phyloP scores from a whole-genome alignment of 2,113 vertebrate genomes.

The Siniperca chuatsi region DNA sequence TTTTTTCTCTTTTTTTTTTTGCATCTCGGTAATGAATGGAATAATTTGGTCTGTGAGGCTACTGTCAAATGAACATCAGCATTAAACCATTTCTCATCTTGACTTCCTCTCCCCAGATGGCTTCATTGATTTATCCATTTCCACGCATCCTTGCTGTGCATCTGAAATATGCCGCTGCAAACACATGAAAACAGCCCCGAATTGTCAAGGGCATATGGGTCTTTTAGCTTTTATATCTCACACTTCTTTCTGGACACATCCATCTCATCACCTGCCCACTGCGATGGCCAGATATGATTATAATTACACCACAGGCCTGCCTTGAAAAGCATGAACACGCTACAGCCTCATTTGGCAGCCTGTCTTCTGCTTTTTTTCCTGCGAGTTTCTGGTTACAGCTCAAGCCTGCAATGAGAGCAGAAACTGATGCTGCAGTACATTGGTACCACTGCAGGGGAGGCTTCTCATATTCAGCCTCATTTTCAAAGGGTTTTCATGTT shows the following conservation, averaged over 20 bases:
- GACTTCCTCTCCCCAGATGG: conserved; percentile 77
- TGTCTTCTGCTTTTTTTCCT: neutral
- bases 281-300: conserved; percentile 51
- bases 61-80: conserved; percentile 68
- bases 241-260: conserved; percentile 33
- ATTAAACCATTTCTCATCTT: conserved; percentile 70
- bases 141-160: conserved; percentile 65
- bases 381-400: conserved; percentile 51
- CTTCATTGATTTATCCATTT: conserved; percentile 78
- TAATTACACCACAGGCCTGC: conserved; percentile 47
- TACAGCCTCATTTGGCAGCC: conserved; percentile 30
- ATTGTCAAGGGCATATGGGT: conserved; percentile 45
- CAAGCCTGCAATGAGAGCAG: conserved; percentile 37
- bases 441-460: conserved; percentile 54
- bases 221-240: conserved; percentile 18
- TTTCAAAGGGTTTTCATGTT: conserved; percentile 61
- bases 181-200: conserved; percentile 45
- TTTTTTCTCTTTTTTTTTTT: conserved; percentile 20
- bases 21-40: conserved; percentile 65
- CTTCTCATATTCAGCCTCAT: conserved; percentile 55
- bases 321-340: neutral
- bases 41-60: conserved; percentile 76
- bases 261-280: conserved; percentile 63
- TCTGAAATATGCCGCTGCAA: conserved; percentile 71
- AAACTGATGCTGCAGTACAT: conserved; percentile 55